Evolutionary conservation across 2,797 vertebrate genomes (phyloP).

Genomic region (Neostethus bicornis): DNA sequence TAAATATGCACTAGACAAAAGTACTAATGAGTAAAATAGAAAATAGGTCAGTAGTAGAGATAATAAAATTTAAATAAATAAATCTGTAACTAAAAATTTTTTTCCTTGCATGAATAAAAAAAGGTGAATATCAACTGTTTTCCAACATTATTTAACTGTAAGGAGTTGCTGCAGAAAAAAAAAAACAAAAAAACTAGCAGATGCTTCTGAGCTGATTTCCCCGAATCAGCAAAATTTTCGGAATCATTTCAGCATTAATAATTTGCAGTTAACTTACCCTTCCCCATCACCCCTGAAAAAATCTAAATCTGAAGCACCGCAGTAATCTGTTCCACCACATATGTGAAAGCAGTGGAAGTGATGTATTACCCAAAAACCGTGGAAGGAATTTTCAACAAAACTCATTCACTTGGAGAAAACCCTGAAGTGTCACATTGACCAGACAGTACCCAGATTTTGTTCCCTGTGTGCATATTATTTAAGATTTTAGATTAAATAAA

Average conservation of each 20-base stretch:
- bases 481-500: no score
- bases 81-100: conserved; percentile 2
- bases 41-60: not conserved
- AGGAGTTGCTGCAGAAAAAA: conserved; percentile 6
- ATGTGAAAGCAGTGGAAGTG: conserved; percentile 3
- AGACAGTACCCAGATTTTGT: not conserved
- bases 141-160: not conserved
- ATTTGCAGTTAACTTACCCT: conserved; percentile 2
- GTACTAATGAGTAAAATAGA: conserved; percentile 11
- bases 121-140: not conserved
- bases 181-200: no score
- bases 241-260: not conserved
- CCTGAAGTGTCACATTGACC: not conserved
- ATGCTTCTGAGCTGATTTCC: not conserved
- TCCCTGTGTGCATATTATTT: not conserved
- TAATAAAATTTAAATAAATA: conserved; percentile 24
- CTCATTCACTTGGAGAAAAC: not conserved
- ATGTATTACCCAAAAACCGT: conserved; percentile 10
- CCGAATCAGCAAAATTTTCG: not conserved
- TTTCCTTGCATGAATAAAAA: not conserved
- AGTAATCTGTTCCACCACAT: not conserved
- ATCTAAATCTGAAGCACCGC: conserved; percentile 3
- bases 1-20: conserved; percentile 24
- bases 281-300: not conserved
- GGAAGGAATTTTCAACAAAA: conserved; percentile 13